Evolutionary conservation across 2,888 invertebrate genomes (phyloP), one percentile per base, ranked within the genome.

Genomic region (Lacanobia wlatinum): DNA sequence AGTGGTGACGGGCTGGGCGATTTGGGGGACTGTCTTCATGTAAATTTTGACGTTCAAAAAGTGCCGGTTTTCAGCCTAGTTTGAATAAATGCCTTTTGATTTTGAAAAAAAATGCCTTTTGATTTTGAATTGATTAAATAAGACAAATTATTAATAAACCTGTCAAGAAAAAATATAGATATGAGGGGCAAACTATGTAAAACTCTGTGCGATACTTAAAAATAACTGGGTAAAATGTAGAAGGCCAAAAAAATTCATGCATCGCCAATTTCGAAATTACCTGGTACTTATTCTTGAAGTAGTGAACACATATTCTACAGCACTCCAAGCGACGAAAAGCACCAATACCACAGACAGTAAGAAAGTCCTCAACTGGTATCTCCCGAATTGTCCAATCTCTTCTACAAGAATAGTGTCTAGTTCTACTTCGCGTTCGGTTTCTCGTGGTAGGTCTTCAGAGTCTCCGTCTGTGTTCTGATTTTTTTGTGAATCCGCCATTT

Each of bases 341-440:
- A 90, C 92, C 43, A 93, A 81, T 0, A 93, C 28, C 0, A 88
- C 80, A 0, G 90, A 84, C 52, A 93, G 73, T 2, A 85, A 70
- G 46, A 94, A 72, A 0, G 89, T 91, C 34, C 86, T 62, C n/a
- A n/a, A n/a, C n/a, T n/a, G n/a, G n/a, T n/a, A n/a, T n/a, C 76
- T 80, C 0, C 95, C 95, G 65, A 94, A 92, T 84, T 95, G 93
- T 0, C 95, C 95, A 16, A 95, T 88, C 77, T 95, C 95, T 46
- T 93, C 89, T 23, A 92, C 88, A 50, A 95, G 78, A 18, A 95
- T 90, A 23, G 89, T 88, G 63, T 95, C 95, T 80, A 95, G 58
- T 43, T 94, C 91, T 23, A 94, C 86, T 46, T 82, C 82, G 2
- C 77, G 76, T 55, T n/a, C 23, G 1, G 14, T n/a, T 53, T 80